phyloP scores from a whole-genome alignment of 2,797 vertebrate species.

The Eulemur coronatus region DNA sequence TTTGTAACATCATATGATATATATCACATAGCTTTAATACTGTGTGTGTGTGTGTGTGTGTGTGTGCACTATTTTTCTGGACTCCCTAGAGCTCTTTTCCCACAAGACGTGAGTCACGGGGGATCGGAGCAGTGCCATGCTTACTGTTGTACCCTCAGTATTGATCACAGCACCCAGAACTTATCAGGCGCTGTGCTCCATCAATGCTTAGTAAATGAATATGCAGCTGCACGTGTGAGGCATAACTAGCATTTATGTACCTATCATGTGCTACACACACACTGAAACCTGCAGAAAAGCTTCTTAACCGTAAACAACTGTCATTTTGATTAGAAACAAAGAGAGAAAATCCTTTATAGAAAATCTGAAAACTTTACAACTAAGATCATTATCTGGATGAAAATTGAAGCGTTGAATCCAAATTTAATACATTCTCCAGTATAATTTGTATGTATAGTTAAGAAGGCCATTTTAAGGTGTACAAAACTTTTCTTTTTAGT shows the following conservation, averaged over 20 bases:
- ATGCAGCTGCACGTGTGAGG: fast-evolving
- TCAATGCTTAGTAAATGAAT: no score
- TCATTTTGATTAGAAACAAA: not conserved
- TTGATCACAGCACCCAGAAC: not conserved
- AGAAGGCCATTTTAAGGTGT: not conserved
- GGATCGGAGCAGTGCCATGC: fast-evolving
- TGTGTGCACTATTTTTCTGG: not conserved
- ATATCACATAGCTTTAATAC: not conserved
- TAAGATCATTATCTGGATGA: not conserved
- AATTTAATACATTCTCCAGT: fast-evolving
- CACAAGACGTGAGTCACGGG: not conserved
- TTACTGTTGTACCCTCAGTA: fast-evolving
- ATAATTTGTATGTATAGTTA: no score
- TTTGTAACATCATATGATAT: not conserved
- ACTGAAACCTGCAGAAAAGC: not conserved
- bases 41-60: not conserved
- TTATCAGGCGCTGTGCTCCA: fast-evolving
- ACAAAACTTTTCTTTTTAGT: not conserved
- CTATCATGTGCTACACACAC: fast-evolving
- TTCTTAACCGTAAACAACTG: no score
- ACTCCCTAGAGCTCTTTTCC: no score
- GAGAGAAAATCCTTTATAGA: not conserved
- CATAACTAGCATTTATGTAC: fast-evolving
- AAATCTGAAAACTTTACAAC: not conserved
- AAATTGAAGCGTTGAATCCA: not conserved